phyloP scores from a whole-genome alignment of 2,888 invertebrate genomes.

The Arge pagana region DNA sequence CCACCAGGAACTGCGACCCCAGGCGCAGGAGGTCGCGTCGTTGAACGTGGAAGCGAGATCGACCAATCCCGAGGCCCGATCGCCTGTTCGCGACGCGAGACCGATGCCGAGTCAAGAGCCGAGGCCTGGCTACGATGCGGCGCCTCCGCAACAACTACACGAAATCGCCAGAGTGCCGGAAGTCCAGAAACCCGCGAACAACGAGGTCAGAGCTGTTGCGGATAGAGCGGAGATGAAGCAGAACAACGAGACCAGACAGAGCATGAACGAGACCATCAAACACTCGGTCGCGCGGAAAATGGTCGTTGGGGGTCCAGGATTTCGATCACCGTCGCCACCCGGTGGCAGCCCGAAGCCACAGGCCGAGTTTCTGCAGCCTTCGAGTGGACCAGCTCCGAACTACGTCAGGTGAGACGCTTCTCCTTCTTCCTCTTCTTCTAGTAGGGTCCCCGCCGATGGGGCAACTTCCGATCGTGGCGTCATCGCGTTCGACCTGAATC shows the following conservation, averaged over 20 bases:
- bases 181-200: no score
- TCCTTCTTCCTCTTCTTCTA: no score
- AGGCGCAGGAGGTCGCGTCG: slow-evolving; percentile 7
- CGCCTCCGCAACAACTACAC: slow-evolving; percentile 27
- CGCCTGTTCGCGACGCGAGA: no score
- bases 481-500: slow-evolving; percentile 27
- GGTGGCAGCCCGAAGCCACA: slow-evolving; percentile 61
- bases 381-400: slow-evolving; percentile 53
- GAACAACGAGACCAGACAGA: slow-evolving; percentile 64
- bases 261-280: slow-evolving; percentile 60
- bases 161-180: slow-evolving; percentile 32
- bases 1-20: slow-evolving; percentile 35
- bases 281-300: slow-evolving; percentile 63
- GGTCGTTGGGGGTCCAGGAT: slow-evolving; percentile 68
- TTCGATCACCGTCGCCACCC: slow-evolving; percentile 62
- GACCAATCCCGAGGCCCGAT: slow-evolving; percentile 36
- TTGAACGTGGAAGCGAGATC: slow-evolving; percentile 37
- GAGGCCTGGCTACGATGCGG: no score
- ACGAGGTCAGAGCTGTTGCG: slow-evolving; percentile 3
- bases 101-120: no score
- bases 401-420: slow-evolving; percentile 41
- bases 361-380: slow-evolving; percentile 57
- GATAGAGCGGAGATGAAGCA: slow-evolving; percentile 48
- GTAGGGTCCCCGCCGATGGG: background rate
- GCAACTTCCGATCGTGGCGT: background rate